Percentiles rank a stretch among this genome's conserved stretches.
These are phyloP conservation scores for Umimayanthus kanabou DNA, from an alignment of 92 coral and sea anemone genomes.

Conservation along the genomic window DNA sequence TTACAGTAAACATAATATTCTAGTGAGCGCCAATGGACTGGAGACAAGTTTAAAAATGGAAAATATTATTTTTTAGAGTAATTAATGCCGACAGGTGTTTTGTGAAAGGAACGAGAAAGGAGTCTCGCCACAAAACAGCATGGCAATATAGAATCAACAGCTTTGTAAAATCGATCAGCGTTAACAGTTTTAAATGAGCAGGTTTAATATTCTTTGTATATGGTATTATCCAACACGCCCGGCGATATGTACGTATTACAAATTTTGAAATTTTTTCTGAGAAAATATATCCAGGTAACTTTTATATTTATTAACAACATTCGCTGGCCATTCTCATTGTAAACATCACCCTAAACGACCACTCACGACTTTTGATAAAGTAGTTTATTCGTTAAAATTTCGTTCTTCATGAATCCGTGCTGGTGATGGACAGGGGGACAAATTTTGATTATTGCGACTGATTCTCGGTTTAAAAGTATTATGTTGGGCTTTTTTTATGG, in stretches of 20 bases:
- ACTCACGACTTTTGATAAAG: background rate
- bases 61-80: background rate
- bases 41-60: background rate
- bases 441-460: background rate
- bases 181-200: background rate
- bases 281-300: background rate
- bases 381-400: background rate
- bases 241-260: background rate
- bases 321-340: background rate
- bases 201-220: background rate
- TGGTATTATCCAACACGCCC: background rate
- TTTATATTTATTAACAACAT: background rate
- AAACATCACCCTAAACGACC: background rate
- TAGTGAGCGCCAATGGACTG: background rate
- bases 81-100: slow-evolving; percentile 6
- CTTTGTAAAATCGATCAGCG: slow-evolving; percentile 9
- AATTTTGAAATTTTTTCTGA: background rate
- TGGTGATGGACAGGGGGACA: background rate
- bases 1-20: background rate
- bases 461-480: background rate
- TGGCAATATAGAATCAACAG: background rate
- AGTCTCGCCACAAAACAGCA: slow-evolving; percentile 6
- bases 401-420: background rate
- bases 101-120: background rate
- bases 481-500: background rate